Base-by-base conservation (phyloP, 2,113 vertebrate species). In the Leptodactylus fuscus region DNA sequence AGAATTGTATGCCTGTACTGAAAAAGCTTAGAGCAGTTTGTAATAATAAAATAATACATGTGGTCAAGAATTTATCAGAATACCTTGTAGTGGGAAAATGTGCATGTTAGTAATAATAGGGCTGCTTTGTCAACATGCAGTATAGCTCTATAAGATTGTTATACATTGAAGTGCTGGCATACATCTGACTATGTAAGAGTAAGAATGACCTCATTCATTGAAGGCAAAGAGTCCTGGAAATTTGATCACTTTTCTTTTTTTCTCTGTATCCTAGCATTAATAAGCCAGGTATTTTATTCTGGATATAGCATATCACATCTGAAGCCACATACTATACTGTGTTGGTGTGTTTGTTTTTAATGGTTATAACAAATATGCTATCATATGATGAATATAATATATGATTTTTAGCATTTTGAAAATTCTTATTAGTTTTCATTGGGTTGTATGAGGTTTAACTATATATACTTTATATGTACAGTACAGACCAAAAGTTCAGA, bases 121-220 rank as follows among this genome's bases (percentile, higher is more conserved):
- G 80, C 41, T 49, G 80, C 60, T n/a, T 69, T 81, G 60, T 81
- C 53, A 38, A 18, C 34, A 53, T 69, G 51, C 49, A 24, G 58
- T 80, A 44, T 62, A 44, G 20, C 16, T 58, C 34, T 60, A 41
- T 41, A 13, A 44, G 34, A 18, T 34, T 32, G 53, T 11, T 32
- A 60, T 79, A 60, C n/a, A 46, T 74, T 74, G 49, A 32, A 44
- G 32, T 29, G 48, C n/a, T 74, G 49, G 81, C 49, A 83, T 82
- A 29, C 3, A 55, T 36, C 46, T 70, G n/a, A 27, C 74, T 51
- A 22, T 51, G 51, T 76, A n/a, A n/a, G 49, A 83, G 70, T 24
- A 60, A 27, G 34, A 85, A 20, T 48, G 27, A 78, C 73, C 2
- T 85, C 29, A 78, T 78, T 15, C 76, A 41, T 65, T 41, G 69